Evolutionary conservation across 2,797 vertebrate genomes (phyloP), one percentile per base, ranked within the genome.

Genomic region (Propithecus deckenii): DNA sequence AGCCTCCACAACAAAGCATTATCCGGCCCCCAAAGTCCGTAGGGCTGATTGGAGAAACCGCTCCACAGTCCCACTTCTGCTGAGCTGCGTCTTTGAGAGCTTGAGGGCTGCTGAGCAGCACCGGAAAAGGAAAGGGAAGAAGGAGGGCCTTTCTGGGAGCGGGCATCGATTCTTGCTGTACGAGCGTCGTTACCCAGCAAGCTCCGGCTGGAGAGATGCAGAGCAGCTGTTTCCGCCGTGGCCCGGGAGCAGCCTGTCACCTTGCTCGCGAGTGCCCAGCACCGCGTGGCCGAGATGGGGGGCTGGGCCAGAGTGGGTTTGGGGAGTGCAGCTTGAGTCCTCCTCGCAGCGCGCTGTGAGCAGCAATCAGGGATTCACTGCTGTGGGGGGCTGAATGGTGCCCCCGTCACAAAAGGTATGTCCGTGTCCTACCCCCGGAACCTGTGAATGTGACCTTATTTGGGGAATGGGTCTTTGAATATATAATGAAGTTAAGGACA

Each of bases 21-120:
- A 3, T 10, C 57, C 0, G 0, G 20, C 22, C 23, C 59, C 25
- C 7, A 0, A 1, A 0, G 18, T 13, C 30, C 4, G 25, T 1
- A 2, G 23, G 0, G 38, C 35, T 0, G n/a, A 57, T 30, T 0
- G 7, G 50, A 50, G 52, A 41, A 14, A 18, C 28, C 4, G 1
- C 5, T 22, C 38, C 18, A 3, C 9, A 7, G 43, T 5, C 23
- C 22, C 28, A 4, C 13, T 11, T 52, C 52, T 12, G 20, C 76
- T 12, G 8, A 35, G 67, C 46, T 5, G 57, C 11, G 0, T 0
- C n/a, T 50, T 23, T 11, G 22, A 12, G 22, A 23, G 35, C 18
- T 13, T 0, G 13, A 22, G n/a, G 80, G 20, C 23, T 0, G 20
- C 6, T 0, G 5, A 17, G 43, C 32, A 30, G 17, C 28, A 10